Base-by-base conservation (phyloP, 2,888 invertebrate genomes). In the Notodonta ziczac region DNA sequence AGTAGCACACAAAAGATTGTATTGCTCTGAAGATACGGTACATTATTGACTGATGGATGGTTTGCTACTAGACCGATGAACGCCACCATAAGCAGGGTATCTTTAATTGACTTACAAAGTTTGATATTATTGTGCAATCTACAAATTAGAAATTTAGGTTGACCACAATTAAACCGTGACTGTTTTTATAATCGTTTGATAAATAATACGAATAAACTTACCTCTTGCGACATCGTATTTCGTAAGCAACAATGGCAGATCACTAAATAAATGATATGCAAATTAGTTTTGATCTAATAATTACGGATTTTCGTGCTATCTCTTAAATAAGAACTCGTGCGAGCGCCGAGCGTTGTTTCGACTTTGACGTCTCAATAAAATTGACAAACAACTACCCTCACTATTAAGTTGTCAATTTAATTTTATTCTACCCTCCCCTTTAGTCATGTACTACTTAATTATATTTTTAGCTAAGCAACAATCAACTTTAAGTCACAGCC, bases 321-420 rank as follows among this genome's bases (percentile, higher is more conserved):
- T 24, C 24, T 32, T 39, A 54, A 54, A 40, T n/a, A 39, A 4
- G 2, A 39, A 54, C 40, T 50, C 4, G 42, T 54, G 50, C 52
- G 40, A 55, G 12, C n/a, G 24, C 2, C 24, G 24, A 24, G 24
- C 48, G 1, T 44, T 7, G 42, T 40, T 42, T 16, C 42, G 9
- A 35, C 7, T 55, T 14, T 39, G 40, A 55, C 53, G 13, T 54
- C 8, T 35, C 35, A 10, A 42, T 40, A 54, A 39, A 46, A 56
- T 65, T 32, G 6, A 35, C 5, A 6, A 51, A 7, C 4, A 57
- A 51, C 57, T 64, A 71, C 73, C 71, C 62, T 56, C 62, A 39
- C n/a, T n/a, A 9, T 32, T 32, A 12, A 8, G 40, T 9, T 9
- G 2, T 40, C 39, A 3, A 7, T 9, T 40, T 40, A 40, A 40